These are phyloP conservation scores for Ectropis grisescens DNA, from an alignment of 1,140 invertebrate genomes.

Conservation along the genomic window DNA sequence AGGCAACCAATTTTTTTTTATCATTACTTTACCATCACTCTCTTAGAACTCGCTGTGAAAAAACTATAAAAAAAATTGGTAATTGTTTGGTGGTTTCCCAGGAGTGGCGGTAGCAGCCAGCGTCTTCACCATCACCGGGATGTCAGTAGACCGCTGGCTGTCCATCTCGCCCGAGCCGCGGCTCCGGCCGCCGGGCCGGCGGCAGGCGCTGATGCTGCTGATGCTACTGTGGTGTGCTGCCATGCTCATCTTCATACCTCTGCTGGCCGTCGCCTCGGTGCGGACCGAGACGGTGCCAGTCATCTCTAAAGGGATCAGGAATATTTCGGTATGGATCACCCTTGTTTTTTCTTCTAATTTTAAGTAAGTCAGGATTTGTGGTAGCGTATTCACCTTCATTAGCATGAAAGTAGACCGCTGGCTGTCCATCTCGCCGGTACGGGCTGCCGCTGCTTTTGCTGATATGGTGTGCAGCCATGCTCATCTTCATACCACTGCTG, in stretches of 20 bases:
- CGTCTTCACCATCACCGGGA: conserved; percentile 82
- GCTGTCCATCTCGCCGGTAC: conserved; percentile 78
- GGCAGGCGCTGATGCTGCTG: conserved; percentile 74
- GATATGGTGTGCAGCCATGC: conserved; percentile 76
- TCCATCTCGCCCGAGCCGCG: conserved; percentile 81
- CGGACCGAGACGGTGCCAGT: conserved; percentile 55
- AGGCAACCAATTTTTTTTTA: too few species aligned
- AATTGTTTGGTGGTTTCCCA: too few species aligned
- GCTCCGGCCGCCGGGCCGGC: conserved; percentile 72
- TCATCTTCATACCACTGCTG: conserved; percentile 77
- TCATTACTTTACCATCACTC: too few species aligned
- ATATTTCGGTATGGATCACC: conserved; percentile 50
- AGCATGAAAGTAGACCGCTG: conserved; percentile 83
- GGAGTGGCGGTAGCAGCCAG: conserved; percentile 82
- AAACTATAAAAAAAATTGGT: too few species aligned
- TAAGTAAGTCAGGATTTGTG: too few species aligned
- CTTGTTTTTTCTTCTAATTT: too few species aligned
- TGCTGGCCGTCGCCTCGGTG: conserved; percentile 69
- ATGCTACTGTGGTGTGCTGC: conserved; percentile 76
- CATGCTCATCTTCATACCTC: conserved; percentile 76
- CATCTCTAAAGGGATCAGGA: conserved; percentile 31
- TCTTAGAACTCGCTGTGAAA: too few species aligned
- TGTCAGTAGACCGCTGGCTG: conserved; percentile 82
- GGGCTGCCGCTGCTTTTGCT: conserved; percentile 73
- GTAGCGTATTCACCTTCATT: conserved; percentile 84